These are phyloP conservation scores for Danaus chrysippus DNA, from an alignment of 2,888 invertebrate genomes.

Conservation along the genomic window DNA sequence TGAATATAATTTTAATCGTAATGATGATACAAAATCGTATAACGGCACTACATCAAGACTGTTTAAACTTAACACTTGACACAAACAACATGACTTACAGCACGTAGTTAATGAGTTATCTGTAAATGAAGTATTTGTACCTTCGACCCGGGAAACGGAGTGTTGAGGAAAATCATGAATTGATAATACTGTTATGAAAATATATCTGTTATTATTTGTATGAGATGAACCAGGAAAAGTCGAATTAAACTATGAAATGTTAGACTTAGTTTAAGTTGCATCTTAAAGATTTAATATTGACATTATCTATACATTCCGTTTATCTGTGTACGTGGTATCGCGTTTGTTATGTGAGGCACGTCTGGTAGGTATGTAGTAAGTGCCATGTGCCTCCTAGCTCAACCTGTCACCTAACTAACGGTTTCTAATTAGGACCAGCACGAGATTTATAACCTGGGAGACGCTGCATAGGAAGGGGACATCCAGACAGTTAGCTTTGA, in stretches of 20 bases:
- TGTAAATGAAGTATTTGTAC: neutral
- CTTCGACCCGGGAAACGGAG: neutral
- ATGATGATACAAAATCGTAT: no score
- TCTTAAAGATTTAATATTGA: no score
- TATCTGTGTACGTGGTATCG: no score
- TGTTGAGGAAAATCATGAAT: neutral
- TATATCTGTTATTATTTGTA: no score
- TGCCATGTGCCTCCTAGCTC: constrained; percentile 19
- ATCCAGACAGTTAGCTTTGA: neutral
- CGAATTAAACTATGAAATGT: no score
- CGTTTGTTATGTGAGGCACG: no score
- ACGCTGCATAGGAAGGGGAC: neutral
- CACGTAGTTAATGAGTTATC: neutral
- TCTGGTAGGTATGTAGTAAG: neutral
- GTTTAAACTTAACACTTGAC: neutral
- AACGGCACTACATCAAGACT: no score
- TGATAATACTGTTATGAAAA: no score
- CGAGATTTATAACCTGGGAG: neutral
- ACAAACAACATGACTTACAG: neutral
- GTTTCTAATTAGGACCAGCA: constrained; percentile 57
- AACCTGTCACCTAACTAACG: constrained; percentile 48
- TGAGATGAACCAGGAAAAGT: no score
- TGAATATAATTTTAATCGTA: no score
- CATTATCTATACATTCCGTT: no score
- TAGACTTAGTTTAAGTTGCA: no score